phyloP scores from a whole-genome alignment of 2,888 invertebrate genomes.

The Nemapogon koenigi region DNA sequence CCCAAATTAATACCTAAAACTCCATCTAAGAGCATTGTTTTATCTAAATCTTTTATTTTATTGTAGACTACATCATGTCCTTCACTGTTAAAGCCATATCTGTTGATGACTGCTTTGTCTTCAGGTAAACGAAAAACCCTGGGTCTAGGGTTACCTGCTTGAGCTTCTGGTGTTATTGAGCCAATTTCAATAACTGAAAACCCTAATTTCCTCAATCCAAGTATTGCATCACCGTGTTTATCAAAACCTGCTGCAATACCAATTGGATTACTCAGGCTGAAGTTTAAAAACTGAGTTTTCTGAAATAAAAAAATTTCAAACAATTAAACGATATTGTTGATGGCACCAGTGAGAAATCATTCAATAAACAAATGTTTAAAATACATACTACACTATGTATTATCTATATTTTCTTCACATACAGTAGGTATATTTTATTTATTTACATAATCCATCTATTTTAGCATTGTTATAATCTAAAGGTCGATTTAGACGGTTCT shows the following conservation, averaged over 20 bases:
- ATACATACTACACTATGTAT: too few relatives aligned
- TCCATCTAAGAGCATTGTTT: conserved; percentile 58
- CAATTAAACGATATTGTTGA: neutral
- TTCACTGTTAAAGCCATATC: conserved; percentile 91
- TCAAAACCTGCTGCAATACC: conserved; percentile 99
- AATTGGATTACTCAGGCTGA: conserved; percentile 83
- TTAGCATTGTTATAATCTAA: too few relatives aligned
- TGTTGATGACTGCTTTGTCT: conserved; percentile 91
- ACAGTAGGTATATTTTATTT: neutral
- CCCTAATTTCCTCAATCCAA: conserved; percentile 82
- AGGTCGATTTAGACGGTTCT: too few relatives aligned
- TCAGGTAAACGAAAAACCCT: conserved; percentile 87
- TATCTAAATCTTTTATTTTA: conserved; percentile 67
- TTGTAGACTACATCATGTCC: conserved; percentile 81
- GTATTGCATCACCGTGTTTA: conserved; percentile 92
- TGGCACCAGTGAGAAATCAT: conserved; percentile 1
- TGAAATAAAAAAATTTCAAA: conserved; percentile 34
- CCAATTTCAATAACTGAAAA: conserved; percentile 98
- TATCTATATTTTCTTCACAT: too few relatives aligned
- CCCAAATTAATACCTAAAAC: conserved; percentile 94
- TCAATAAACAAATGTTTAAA: neutral
- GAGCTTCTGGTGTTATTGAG: conserved; percentile 92
- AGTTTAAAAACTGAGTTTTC: conserved; percentile 75
- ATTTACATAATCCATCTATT: too few relatives aligned
- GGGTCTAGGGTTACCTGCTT: conserved; percentile 91